These are phyloP conservation scores for Parotocinclus haroldoi DNA, from an alignment of 2,797 vertebrate genomes.

Conservation along the genomic window DNA sequence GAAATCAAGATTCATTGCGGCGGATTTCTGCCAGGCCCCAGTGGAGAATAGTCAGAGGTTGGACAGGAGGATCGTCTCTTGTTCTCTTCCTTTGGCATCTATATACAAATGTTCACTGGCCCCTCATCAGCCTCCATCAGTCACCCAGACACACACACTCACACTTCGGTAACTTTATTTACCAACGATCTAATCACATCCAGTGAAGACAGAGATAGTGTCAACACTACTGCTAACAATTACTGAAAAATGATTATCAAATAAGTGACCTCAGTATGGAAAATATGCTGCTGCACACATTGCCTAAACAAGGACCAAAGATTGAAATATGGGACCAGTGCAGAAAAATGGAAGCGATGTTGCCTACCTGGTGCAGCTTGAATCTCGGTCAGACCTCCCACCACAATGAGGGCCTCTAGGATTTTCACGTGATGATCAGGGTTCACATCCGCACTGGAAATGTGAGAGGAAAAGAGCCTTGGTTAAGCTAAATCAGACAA, in stretches of 20 bases:
- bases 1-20: constrained; percentile 44
- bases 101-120: constrained; percentile 12
- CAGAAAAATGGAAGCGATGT: neutral
- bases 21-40: constrained; percentile 31
- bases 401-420: constrained; percentile 71
- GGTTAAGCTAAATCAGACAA: too few relatives aligned
- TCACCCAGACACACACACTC: constrained; percentile 6
- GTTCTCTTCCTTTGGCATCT: constrained; percentile 29
- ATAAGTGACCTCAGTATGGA: constrained; percentile 26
- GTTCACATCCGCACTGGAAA: constrained; percentile 64
- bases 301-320: neutral
- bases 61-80: constrained; percentile 24
- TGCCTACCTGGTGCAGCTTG: constrained; percentile 74
- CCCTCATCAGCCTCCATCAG: constrained; percentile 18
- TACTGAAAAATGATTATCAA: constrained; percentile 9
- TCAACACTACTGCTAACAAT: constrained; percentile 10
- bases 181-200: constrained; percentile 18
- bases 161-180: constrained; percentile 18
- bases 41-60: constrained; percentile 16
- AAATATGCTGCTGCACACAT: constrained; percentile 1
- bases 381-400: constrained; percentile 65
- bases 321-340: neutral
- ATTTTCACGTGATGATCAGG: constrained; percentile 72
- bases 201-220: constrained; percentile 15
- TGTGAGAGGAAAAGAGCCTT: neutral